phyloP scores from a whole-genome alignment of 2,888 invertebrate genomes.

The Empis livida region DNA sequence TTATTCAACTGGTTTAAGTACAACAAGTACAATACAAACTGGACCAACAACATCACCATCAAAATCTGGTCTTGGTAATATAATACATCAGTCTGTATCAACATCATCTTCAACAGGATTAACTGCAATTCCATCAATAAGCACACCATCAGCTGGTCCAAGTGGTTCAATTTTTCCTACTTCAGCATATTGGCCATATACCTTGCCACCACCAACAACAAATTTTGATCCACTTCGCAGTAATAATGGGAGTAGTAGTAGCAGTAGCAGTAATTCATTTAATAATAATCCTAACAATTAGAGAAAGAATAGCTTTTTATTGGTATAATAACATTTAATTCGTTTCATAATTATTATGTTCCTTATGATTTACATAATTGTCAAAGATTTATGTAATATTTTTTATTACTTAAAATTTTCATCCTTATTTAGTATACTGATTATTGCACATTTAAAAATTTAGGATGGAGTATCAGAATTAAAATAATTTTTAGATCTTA shows the following conservation, averaged over 20 bases:
- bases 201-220: slow-evolving; percentile 30
- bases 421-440: no score
- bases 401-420: no score
- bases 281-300: background rate
- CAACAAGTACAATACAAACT: slow-evolving; percentile 25
- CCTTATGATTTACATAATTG: no score
- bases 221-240: slow-evolving; percentile 38
- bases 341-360: no score
- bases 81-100: slow-evolving; percentile 20
- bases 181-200: slow-evolving; percentile 42
- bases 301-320: background rate
- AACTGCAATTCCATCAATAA: slow-evolving; percentile 3
- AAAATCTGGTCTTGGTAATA: background rate
- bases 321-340: background rate
- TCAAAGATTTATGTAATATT: no score
- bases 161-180: slow-evolving; percentile 37
- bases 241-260: slow-evolving; percentile 36
- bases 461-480: no score
- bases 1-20: slow-evolving; percentile 8
- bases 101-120: slow-evolving; percentile 18
- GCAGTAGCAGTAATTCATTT: slow-evolving; percentile 17
- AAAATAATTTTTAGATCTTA: no score
- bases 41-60: slow-evolving; percentile 20
- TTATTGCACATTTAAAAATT: no score
- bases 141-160: slow-evolving; percentile 6